phyloP scores from a whole-genome alignment of 2,113 vertebrate species.

The Tyto alba region DNA sequence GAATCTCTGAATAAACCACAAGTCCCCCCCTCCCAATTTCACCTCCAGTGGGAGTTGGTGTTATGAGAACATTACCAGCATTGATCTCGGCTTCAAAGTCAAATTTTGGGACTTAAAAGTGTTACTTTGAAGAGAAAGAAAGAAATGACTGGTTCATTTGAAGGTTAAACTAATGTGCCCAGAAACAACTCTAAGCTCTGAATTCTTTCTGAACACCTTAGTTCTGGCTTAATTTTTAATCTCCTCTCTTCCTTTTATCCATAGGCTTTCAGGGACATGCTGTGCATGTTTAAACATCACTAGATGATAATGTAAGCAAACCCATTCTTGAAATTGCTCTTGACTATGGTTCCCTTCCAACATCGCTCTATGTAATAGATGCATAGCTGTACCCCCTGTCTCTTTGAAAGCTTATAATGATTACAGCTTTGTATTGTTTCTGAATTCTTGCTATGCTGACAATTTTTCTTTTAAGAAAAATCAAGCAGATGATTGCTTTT shows the following conservation, averaged over 20 bases:
- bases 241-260: constrained; percentile 20
- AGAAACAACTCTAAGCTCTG: constrained; percentile 13
- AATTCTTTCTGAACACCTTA: constrained; percentile 23
- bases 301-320: constrained; percentile 17
- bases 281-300: constrained; percentile 28
- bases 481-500: constrained; percentile 13
- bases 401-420: not conserved
- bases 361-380: not conserved
- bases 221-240: constrained; percentile 59
- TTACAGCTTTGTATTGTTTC: not conserved
- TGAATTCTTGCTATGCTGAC: not conserved
- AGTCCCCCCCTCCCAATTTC: not conserved
- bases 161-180: constrained; percentile 46
- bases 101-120: constrained; percentile 12
- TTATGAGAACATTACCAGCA: constrained; percentile 44
- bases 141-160: not conserved
- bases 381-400: not conserved
- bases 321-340: constrained; percentile 24
- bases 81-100: constrained; percentile 64
- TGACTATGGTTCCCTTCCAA: not conserved
- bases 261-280: constrained; percentile 26
- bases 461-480: not conserved
- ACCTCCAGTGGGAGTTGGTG: constrained; percentile 51
- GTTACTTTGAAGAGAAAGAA: not conserved
- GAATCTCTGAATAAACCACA: constrained; percentile 32